A percentile compares a stretch with the other conserved stretches of the same genome.
phyloP scores from a whole-genome alignment of 2,888 invertebrate species.

The Aromia moschata region DNA sequence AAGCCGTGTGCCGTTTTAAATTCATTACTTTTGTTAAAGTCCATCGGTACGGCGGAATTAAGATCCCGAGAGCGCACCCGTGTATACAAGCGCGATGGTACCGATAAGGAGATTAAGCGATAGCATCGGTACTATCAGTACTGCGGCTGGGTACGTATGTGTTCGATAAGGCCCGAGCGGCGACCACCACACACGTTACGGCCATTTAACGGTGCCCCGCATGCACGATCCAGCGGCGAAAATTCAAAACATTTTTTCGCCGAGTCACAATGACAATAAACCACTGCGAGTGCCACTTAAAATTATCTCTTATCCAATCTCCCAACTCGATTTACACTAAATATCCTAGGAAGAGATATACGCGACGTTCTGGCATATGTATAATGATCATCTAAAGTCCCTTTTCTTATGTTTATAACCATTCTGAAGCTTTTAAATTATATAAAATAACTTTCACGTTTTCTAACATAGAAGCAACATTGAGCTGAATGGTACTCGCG shows the following conservation, averaged over 20 bases:
- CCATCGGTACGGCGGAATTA: too few relatives aligned
- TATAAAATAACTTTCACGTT: too few relatives aligned
- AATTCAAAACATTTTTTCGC: slow-evolving; percentile 42
- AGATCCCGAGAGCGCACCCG: not conserved
- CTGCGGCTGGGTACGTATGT: slow-evolving; percentile 28
- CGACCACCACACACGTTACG: slow-evolving; percentile 52
- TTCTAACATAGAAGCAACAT: too few relatives aligned
- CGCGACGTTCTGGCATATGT: too few relatives aligned
- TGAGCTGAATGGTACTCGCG: too few relatives aligned
- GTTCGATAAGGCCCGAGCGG: slow-evolving; percentile 27
- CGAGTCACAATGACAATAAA: slow-evolving; percentile 40
- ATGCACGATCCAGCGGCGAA: slow-evolving; percentile 48
- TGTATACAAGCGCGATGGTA: slow-evolving; percentile 28
- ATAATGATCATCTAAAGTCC: too few relatives aligned
- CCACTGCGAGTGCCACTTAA: slow-evolving; percentile 40
- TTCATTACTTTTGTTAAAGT: too few relatives aligned
- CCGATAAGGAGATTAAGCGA: slow-evolving; percentile 41
- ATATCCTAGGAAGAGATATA: too few relatives aligned
- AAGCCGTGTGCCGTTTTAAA: too few relatives aligned
- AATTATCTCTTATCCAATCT: slow-evolving; percentile 40
- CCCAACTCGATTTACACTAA: too few relatives aligned
- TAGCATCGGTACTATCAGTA: slow-evolving; percentile 27
- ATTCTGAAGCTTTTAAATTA: too few relatives aligned
- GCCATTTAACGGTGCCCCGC: slow-evolving; percentile 47
- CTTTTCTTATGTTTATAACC: too few relatives aligned